Base-by-base conservation (phyloP, 1,140 invertebrate species). In the Lordiphosa clarofinis region DNA sequence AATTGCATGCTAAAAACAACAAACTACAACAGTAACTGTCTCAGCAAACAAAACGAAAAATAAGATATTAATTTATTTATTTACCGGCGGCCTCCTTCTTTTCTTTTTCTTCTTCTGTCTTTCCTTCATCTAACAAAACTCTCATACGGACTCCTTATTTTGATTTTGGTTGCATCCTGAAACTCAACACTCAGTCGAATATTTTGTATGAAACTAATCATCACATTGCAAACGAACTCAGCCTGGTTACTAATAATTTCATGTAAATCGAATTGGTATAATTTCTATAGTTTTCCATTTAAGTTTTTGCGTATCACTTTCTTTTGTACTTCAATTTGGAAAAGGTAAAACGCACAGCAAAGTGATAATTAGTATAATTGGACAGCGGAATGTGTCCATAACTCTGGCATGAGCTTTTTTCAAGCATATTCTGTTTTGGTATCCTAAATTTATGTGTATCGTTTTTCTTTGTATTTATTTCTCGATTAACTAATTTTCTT, bases 171-270 rank as follows among this genome's bases (percentile, higher is more conserved):
- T 79, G 56, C 54, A 38, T 36, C 52, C 19, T 47, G n/a, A 48
- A 59, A 50, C n/a, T 8, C 4, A 43, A 50, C 49, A 57, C 40
- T 39, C 11, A 84, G 79, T 74, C 79, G 42, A 75, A 69, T 44
- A 67, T 84, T 56, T 56, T 88, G 13, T 73, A 86, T 40, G 87
- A 87, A 81, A 73, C 81, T 61, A 84, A 87, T 74, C 76, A 84
- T 74, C 76, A 84, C 58, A 67, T 87, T 52, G 73, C 86, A 52
- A 74, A 78, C 46, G 87, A 88, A 55, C 74, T 87, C 33, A 87
- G 71, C 57, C 66, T 88, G 48, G 73, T 88, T 66, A 87, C 87
- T 46, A 88, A 88, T 70, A 87, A 88, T 72, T 88, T 88, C 61
- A 88, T 88, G 84, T 88, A 76, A 84, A 8, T 31, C 28, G 28